Conservation (phyloP, 2,797 vertebrate species). For the Megaceryle alcyon region DNA sequence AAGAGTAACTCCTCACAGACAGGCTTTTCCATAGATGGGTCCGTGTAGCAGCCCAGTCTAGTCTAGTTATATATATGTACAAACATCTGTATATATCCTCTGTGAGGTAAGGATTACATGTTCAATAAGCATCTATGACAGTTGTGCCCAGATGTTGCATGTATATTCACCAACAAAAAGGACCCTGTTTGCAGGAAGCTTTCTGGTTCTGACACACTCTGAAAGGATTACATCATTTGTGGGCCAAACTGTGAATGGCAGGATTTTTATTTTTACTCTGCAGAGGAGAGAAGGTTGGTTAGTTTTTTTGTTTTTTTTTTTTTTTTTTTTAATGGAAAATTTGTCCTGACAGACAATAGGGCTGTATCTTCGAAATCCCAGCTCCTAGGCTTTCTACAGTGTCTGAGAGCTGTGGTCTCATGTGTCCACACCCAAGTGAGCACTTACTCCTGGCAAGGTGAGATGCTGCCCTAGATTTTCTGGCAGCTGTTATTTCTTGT, state of each 20-base stretch:
- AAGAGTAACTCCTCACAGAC: background rate
- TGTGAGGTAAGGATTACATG: background rate
- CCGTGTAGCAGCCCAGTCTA: background rate
- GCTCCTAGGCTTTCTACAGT: constrained; percentile 4
- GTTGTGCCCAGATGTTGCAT: background rate
- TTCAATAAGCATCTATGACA: background rate
- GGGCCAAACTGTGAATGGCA: background rate
- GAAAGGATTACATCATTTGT: background rate
- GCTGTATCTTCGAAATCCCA: constrained; percentile 1
- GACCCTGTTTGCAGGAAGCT: background rate
- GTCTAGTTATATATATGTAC: background rate
- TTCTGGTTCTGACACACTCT: background rate
- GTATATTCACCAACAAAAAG: background rate
- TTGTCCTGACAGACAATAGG: background rate
- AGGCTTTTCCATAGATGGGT: background rate
- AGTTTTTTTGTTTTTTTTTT: background rate
- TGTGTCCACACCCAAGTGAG: background rate
- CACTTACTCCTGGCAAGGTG: background rate
- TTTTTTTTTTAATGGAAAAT: background rate
- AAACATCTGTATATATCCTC: background rate
- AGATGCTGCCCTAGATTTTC: constrained; percentile 34
- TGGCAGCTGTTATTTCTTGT: background rate
- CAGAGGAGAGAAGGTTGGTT: background rate
- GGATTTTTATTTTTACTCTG: background rate
- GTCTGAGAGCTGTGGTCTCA: background rate